Evolutionary conservation across 2,888 invertebrate species (phyloP).

Genomic region (Alloscopus bannaensis): DNA sequence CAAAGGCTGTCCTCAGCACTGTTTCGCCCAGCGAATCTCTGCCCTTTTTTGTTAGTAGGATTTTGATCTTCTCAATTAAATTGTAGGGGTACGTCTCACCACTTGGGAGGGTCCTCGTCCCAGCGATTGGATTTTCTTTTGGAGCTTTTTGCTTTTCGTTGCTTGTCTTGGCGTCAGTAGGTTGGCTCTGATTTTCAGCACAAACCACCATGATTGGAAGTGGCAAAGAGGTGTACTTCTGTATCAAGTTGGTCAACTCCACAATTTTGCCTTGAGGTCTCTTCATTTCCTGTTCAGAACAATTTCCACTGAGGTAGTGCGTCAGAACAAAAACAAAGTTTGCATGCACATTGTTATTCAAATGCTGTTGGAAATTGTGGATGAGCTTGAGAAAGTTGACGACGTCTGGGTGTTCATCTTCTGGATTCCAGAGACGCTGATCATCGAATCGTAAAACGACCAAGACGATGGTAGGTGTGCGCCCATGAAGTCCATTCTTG

Average conservation of each 20-base stretch:
- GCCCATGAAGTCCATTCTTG: constrained; percentile 59
- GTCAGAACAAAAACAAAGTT: constrained; percentile 66
- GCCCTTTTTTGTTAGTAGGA: constrained; percentile 54
- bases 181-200: constrained; percentile 47
- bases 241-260: constrained; percentile 47
- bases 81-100: constrained; percentile 57
- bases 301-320: constrained; percentile 39
- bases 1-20: constrained; percentile 57
- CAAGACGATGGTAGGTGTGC: constrained; percentile 55
- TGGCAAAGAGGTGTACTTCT: constrained; percentile 52
- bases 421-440: constrained; percentile 25
- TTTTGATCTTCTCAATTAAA: constrained; percentile 61
- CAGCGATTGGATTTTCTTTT: neutral
- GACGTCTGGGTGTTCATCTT: constrained; percentile 43
- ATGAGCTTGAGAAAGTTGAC: constrained; percentile 61
- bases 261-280: constrained; percentile 50
- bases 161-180: no score
- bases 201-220: constrained; percentile 51
- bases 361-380: constrained; percentile 53
- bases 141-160: neutral
- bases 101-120: constrained; percentile 45
- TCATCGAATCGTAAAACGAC: constrained; percentile 49
- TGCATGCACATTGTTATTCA: constrained; percentile 48
- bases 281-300: constrained; percentile 25
- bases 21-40: constrained; percentile 59